phyloP scores from a whole-genome alignment of 1,140 invertebrate species.

The Papilio helenus region DNA sequence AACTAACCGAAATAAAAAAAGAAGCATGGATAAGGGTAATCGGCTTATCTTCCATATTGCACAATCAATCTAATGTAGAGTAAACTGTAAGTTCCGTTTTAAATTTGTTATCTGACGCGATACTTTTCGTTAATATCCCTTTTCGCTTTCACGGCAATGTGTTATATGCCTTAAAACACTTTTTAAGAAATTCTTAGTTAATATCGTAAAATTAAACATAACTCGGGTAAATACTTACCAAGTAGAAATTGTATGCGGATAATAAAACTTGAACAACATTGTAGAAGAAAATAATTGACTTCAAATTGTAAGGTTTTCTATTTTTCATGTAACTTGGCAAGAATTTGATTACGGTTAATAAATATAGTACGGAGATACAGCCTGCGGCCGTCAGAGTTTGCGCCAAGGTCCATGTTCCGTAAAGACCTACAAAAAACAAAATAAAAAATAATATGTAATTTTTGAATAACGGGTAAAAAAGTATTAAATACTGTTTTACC shows the following conservation, averaged over 20 bases:
- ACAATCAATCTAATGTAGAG: too few relatives aligned
- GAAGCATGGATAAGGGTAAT: too few relatives aligned
- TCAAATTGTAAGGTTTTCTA: conserved; percentile 54
- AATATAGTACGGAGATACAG: conserved; percentile 39
- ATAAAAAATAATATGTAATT: too few relatives aligned
- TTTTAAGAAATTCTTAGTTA: too few relatives aligned
- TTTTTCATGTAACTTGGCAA: conserved; percentile 59
- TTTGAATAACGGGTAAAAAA: too few relatives aligned
- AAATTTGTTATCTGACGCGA: neutral
- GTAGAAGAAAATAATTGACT: conserved; percentile 87
- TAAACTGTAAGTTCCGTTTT: too few relatives aligned
- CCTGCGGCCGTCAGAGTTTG: neutral
- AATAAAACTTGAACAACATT: conserved; percentile 88
- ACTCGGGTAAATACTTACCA: conserved; percentile 42
- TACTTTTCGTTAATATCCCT: too few relatives aligned
- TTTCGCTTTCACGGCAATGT: too few relatives aligned
- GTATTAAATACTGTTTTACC: too few relatives aligned
- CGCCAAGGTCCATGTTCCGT: neutral
- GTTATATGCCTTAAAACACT: too few relatives aligned
- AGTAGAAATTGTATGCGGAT: conserved; percentile 71
- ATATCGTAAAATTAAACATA: neutral
- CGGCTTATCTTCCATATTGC: too few relatives aligned
- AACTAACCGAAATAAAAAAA: too few relatives aligned
- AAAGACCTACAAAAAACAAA: neutral
- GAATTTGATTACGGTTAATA: conserved; percentile 54